Percentiles rank a stretch among this genome's conserved stretches.
Conservation (phyloP, 2,113 vertebrate species). For the Colinus virginianus region DNA sequence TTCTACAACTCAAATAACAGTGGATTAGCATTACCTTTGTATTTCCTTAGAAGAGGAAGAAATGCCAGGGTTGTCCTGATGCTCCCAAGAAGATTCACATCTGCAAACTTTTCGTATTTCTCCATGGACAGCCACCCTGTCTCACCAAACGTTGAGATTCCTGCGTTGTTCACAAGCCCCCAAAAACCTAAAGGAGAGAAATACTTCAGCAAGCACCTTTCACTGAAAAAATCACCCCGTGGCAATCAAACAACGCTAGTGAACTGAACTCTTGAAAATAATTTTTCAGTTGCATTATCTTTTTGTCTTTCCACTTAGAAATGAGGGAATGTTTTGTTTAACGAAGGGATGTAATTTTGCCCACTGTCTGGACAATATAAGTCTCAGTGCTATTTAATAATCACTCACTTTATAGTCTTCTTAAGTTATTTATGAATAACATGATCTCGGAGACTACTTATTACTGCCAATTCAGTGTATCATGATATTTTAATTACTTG, state of each 20-base stretch:
- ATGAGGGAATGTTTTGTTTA: not conserved
- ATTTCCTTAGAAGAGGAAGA: conserved; percentile 80
- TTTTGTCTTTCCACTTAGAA: not conserved
- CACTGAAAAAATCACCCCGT: conserved; percentile 65
- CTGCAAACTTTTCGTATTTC: conserved; percentile 75
- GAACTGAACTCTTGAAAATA: not conserved
- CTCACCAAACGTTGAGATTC: conserved; percentile 79
- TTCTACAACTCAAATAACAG: conserved; percentile 62
- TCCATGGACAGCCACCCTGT: conserved; percentile 81
- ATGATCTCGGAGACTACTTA: not conserved
- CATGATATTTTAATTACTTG: conserved; percentile 43
- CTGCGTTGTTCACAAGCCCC: conserved; percentile 69
- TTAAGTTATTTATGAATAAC: conserved; percentile 42
- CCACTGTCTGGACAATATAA: not conserved
- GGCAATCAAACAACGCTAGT: not conserved
- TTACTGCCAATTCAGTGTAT: not conserved
- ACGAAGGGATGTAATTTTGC: not conserved
- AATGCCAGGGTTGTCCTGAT: conserved; percentile 81
- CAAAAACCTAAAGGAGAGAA: conserved; percentile 56
- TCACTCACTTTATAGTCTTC: not conserved
- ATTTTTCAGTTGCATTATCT: not conserved
- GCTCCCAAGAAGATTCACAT: conserved; percentile 81
- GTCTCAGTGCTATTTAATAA: conserved; percentile 11
- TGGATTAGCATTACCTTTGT: conserved; percentile 78
- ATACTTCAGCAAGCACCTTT: conserved; percentile 6